Conservation (phyloP, 2,113 vertebrate genomes). For the Ivindomyrus marchei region DNA sequence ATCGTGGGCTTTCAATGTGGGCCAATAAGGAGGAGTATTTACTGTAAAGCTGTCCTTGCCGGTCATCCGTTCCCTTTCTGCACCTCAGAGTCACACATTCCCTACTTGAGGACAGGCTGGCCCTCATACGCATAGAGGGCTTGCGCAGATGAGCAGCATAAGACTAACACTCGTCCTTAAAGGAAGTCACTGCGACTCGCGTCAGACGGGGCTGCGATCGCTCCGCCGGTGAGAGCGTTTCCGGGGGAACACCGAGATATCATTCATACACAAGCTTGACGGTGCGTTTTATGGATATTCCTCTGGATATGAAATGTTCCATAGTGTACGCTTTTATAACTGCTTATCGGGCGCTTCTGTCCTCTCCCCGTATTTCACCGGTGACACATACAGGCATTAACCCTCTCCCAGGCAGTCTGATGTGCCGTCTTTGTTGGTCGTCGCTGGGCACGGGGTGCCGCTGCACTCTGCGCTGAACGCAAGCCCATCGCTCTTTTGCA, state of each 20-base stretch:
- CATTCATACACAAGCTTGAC: not conserved
- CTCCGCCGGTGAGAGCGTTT: not conserved
- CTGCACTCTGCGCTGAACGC: not conserved
- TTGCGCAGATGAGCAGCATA: not conserved
- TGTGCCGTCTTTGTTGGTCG: not conserved
- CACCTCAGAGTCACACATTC: not conserved
- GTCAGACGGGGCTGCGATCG: not conserved
- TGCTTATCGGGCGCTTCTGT: not conserved
- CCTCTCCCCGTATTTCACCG: not conserved
- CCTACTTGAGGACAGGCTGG: constrained; percentile 11
- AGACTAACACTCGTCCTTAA: not conserved
- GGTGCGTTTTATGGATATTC: not conserved
- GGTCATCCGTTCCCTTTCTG: not conserved
- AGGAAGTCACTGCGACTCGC: not conserved
- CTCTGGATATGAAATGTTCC: not conserved
- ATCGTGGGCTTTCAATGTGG: not conserved
- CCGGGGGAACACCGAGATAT: not conserved
- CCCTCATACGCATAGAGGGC: not conserved
- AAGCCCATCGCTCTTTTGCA: not conserved
- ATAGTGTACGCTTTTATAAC: not conserved
- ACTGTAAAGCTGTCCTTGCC: not conserved
- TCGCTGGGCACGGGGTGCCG: not conserved
- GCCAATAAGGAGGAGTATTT: not conserved
- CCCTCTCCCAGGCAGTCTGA: not conserved
- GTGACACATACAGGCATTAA: not conserved